Evolutionary conservation across 2,113 vertebrate species (phyloP).

Genomic region (Hippopotamus amphibius): DNA sequence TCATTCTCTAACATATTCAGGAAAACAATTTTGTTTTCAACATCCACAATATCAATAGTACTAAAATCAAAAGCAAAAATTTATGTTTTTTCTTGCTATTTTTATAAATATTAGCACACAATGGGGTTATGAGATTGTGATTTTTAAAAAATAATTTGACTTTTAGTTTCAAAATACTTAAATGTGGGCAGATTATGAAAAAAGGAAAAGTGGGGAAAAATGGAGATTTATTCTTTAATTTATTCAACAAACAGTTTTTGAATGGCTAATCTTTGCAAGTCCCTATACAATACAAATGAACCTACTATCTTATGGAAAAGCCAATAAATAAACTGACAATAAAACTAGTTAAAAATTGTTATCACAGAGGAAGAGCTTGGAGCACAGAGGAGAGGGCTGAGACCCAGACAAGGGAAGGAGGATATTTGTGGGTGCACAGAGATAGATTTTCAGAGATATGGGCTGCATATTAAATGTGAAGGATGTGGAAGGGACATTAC

Average conservation of each 20-base stretch:
- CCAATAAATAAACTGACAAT: background rate
- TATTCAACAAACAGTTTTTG: background rate
- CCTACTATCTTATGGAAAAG: background rate
- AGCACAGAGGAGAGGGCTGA: background rate
- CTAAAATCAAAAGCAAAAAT: constrained; percentile 3
- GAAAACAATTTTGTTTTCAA: background rate
- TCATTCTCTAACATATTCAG: constrained; percentile 8
- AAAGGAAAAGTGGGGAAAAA: background rate
- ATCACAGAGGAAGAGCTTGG: background rate
- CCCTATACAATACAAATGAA: background rate
- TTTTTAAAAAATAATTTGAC: constrained; percentile 3
- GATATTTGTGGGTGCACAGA: background rate
- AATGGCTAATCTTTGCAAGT: background rate
- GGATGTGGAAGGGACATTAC: background rate
- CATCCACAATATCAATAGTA: background rate
- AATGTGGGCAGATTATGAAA: background rate
- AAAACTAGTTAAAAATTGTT: background rate
- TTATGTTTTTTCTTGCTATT: background rate
- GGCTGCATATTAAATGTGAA: background rate
- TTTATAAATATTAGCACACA: background rate
- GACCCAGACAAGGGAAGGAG: background rate
- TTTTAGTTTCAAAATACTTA: constrained; percentile 12
- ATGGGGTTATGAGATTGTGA: background rate
- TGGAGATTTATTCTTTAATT: background rate
- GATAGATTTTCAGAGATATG: background rate